phyloP scores from a whole-genome alignment of 2,797 vertebrate species.

The Lycodopsis pacificus region DNA sequence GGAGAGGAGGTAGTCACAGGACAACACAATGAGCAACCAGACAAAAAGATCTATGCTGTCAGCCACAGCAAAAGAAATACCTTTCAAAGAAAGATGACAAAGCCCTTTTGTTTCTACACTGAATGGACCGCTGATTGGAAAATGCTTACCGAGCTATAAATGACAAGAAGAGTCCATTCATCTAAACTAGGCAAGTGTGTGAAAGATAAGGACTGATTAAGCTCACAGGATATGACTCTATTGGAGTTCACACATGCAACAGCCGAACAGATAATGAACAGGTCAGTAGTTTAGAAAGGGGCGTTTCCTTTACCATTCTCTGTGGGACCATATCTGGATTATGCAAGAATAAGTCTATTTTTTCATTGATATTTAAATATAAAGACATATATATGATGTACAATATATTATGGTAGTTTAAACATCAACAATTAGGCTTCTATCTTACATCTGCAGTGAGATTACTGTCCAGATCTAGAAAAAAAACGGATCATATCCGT shows the following conservation, averaged over 20 bases:
- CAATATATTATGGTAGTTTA: no score
- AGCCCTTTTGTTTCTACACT: conserved; percentile 32
- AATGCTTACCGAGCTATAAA: conserved; percentile 36
- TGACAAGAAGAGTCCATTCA: conserved; percentile 20
- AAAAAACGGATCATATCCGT: neutral
- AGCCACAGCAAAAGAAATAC: neutral
- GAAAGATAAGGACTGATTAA: conserved; percentile 61
- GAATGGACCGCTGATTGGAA: conserved; percentile 36
- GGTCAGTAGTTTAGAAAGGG: neutral
- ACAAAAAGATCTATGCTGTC: conserved; percentile 13
- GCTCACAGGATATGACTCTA: conserved; percentile 25
- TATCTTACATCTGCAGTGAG: neutral
- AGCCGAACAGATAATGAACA: conserved; percentile 27
- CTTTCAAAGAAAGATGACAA: conserved; percentile 27
- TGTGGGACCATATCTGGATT: neutral
- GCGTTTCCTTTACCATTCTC: conserved; percentile 2
- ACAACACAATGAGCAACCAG: neutral
- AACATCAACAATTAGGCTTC: neutral
- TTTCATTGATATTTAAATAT: no score
- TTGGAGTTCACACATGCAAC: conserved; percentile 23
- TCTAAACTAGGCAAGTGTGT: conserved; percentile 29
- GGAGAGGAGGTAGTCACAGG: neutral
- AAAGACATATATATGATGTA: no score
- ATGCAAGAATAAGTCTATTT: no score
- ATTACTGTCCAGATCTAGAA: neutral